Conservation (phyloP, 2,113 vertebrate species). For the Ia io region DNA sequence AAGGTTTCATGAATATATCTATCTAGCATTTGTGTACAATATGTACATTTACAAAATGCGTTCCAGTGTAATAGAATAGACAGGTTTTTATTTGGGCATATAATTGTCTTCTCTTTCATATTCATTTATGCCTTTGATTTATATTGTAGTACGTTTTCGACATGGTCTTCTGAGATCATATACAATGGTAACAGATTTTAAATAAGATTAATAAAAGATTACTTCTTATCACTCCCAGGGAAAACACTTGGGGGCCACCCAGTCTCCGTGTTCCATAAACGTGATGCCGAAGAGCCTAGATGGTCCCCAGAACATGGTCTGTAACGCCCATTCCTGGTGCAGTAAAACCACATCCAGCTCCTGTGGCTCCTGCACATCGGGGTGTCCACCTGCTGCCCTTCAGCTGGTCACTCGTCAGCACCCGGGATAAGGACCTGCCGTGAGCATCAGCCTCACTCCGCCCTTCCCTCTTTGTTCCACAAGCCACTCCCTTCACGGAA, state of each 20-base stretch:
- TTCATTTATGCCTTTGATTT: conserved; percentile 68
- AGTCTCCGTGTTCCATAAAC: background rate
- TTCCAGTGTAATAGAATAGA: background rate
- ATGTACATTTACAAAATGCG: conserved; percentile 54
- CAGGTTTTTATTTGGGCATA: conserved; percentile 24
- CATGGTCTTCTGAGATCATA: conserved; percentile 58
- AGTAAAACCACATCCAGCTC: background rate
- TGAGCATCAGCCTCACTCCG: accelerated
- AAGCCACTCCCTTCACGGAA: accelerated
- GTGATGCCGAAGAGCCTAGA: background rate
- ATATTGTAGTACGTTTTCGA: background rate
- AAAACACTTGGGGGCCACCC: background rate
- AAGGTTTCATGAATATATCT: conserved; percentile 20
- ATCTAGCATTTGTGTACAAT: background rate
- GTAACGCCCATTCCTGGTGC: background rate
- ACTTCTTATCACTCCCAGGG: conserved; percentile 17
- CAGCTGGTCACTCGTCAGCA: too few relatives aligned
- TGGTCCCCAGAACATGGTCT: background rate
- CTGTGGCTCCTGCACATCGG: background rate
- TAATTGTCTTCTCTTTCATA: conserved; percentile 47
- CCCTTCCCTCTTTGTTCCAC: background rate
- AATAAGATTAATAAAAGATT: conserved; percentile 66
- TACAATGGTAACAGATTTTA: conserved; percentile 38
- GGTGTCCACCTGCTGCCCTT: background rate
- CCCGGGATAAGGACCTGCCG: background rate